Percentiles rank a stretch among this genome's conserved stretches.
Evolutionary conservation across 2,888 invertebrate genomes (phyloP).

Genomic region (Syrista parreyssii): DNA sequence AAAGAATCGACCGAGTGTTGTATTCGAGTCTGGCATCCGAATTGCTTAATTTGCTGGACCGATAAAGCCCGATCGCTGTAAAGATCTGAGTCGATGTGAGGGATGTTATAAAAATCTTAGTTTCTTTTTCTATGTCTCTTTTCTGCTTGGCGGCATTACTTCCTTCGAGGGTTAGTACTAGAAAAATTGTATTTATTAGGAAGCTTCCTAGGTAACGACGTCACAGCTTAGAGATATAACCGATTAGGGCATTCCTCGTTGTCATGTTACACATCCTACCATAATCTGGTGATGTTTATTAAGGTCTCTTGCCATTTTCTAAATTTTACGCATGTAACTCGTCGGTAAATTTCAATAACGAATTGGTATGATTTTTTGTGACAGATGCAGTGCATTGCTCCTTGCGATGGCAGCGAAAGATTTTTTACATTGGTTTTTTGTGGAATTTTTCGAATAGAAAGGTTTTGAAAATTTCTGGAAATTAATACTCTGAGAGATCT

Average conservation of each 20-base stretch:
- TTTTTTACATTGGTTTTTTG: neutral
- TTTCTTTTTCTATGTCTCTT: neutral
- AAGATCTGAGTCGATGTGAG: neutral
- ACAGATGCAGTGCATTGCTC: neutral
- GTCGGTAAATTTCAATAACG: neutral
- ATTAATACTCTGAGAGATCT: no score
- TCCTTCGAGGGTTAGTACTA: neutral
- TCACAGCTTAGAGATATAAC: neutral
- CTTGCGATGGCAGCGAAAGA: neutral
- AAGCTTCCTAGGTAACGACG: neutral
- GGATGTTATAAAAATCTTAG: neutral
- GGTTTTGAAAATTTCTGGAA: no score
- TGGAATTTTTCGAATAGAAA: neutral
- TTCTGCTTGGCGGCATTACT: neutral
- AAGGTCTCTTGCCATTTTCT: neutral
- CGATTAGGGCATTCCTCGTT: neutral
- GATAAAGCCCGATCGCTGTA: slow-evolving; percentile 5
- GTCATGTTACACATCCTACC: neutral
- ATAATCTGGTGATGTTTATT: neutral
- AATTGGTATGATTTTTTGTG: neutral
- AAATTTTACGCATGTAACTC: neutral
- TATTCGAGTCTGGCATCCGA: slow-evolving; percentile 36
- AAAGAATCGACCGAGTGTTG: neutral
- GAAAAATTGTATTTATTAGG: neutral
- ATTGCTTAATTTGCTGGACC: slow-evolving; percentile 41